Conservation (phyloP, 2,797 vertebrate genomes). For the Spheniscus humboldti region DNA sequence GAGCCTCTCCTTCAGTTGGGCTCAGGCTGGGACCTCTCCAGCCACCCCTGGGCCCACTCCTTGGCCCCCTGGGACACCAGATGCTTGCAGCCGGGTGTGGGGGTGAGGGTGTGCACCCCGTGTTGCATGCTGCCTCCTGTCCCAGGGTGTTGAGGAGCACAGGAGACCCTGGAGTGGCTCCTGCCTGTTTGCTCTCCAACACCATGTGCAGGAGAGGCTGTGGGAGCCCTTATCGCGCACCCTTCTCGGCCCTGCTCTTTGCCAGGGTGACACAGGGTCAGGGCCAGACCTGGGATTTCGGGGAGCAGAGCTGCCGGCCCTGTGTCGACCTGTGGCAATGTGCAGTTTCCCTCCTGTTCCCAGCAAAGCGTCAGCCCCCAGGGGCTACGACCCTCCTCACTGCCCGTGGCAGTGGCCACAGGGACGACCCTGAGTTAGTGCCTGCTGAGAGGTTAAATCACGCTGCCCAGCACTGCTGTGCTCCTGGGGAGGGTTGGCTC, state of each 20-base stretch:
- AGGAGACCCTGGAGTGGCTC: background rate
- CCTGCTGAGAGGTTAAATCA: background rate
- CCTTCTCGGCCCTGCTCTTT: background rate
- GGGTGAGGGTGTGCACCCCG: background rate
- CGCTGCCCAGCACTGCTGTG: background rate
- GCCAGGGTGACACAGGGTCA: accelerated
- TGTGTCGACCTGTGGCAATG: accelerated
- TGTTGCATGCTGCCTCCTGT: accelerated
- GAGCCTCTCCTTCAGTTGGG: background rate
- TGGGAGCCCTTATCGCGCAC: background rate
- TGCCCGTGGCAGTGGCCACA: accelerated
- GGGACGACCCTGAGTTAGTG: background rate
- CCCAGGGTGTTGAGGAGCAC: background rate
- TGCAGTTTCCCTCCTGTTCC: background rate
- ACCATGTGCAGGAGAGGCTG: accelerated
- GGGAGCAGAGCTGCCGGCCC: background rate
- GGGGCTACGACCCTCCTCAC: background rate
- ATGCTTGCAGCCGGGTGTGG: accelerated
- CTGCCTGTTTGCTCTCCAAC: background rate
- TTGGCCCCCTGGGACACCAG: accelerated
- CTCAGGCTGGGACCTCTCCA: background rate
- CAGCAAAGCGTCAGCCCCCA: background rate
- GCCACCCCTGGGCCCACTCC: too few species aligned
- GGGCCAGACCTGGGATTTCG: background rate
- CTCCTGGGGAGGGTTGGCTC: accelerated